phyloP scores from a whole-genome alignment of 2,797 vertebrate genomes.

The Spinus olivaceus region DNA sequence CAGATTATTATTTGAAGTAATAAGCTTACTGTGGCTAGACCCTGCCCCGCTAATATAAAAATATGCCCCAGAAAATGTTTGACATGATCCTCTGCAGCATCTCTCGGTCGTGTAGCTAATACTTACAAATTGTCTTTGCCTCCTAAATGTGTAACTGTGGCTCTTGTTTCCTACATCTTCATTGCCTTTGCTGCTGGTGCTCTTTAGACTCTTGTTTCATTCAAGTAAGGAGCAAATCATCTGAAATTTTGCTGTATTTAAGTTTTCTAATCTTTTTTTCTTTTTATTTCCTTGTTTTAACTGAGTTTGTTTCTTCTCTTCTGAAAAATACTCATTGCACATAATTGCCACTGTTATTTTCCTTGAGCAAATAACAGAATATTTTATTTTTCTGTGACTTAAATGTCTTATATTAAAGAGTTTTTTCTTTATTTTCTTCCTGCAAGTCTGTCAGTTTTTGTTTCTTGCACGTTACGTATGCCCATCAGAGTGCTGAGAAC shows the following conservation, averaged over 20 bases:
- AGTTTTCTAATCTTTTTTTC: constrained; percentile 43
- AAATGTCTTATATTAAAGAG: neutral
- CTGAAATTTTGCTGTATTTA: constrained; percentile 3
- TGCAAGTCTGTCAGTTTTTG: neutral
- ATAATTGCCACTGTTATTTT: constrained; percentile 18
- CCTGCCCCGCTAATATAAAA: constrained; percentile 22
- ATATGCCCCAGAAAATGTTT: neutral
- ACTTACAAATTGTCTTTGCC: constrained; percentile 22
- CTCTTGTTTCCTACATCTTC: neutral
- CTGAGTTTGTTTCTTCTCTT: constrained; percentile 17
- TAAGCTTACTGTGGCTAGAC: constrained; percentile 28
- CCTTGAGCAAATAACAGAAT: neutral
- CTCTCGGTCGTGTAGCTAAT: neutral
- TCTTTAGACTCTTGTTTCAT: neutral
- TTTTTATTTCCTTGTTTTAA: constrained; percentile 50
- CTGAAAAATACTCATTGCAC: neutral
- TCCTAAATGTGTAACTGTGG: neutral
- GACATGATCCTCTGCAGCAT: constrained; percentile 37
- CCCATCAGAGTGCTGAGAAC: neutral
- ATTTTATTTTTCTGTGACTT: neutral
- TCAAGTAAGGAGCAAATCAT: constrained; percentile 14
- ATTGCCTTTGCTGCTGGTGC: neutral
- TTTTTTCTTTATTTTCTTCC: neutral
- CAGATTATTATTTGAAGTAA: constrained; percentile 43
- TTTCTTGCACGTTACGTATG: neutral